Base-by-base conservation (phyloP, 2,797 vertebrate genomes). In the Scolopax rusticola region DNA sequence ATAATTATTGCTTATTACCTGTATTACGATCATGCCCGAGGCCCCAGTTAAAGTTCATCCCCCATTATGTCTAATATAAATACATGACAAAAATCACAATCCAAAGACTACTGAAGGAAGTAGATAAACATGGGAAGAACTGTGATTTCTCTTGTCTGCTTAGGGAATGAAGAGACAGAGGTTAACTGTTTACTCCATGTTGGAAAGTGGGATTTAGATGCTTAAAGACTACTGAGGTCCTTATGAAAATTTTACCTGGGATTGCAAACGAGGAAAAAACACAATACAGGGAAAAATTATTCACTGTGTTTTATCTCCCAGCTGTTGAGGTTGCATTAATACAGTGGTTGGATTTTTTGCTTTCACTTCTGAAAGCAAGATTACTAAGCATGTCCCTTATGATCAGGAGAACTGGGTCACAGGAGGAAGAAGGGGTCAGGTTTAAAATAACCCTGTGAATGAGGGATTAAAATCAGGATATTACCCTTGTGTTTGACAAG, bases 1-100 rank as follows among this genome's bases (percentile, higher is more conserved):
- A 36, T 82, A 87, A 95, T 80, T 85, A 74, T 90, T 87, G 33
- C 53, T 74, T 83, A 83, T 85, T 92, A 90, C 78, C 90, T 91
- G 38, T 78, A 75, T 71, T 85, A 74, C 8, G 51, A 18, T 53
- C 28, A 17, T 68, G 45, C 78, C 78, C 74, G 33, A 75, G 41
- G 89, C 33, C 28, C 8, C 57, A 87, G 4, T 83, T 87, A 77
- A 80, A 85, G 18, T 89, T 90, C 12, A 1, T 67, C 33, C 32
- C 12, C n/a, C 15, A 65, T 78, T 91, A 80, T 54, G 20, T 15
- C 15, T 48, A 84, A 87, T 64, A 64, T 4, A 89, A 90, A 90
- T 32, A 48, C 30, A 41, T 53, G 14, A 80, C 63, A 63, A 91
- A 90, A 95, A 70, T 76, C 50, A 63, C 12, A 63, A 51, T 82